A percentile compares a stretch with the other conserved stretches of the same genome.
These are phyloP conservation scores for Zosterops lateralis DNA, from an alignment of 2,113 vertebrate species.

Conservation along the genomic window DNA sequence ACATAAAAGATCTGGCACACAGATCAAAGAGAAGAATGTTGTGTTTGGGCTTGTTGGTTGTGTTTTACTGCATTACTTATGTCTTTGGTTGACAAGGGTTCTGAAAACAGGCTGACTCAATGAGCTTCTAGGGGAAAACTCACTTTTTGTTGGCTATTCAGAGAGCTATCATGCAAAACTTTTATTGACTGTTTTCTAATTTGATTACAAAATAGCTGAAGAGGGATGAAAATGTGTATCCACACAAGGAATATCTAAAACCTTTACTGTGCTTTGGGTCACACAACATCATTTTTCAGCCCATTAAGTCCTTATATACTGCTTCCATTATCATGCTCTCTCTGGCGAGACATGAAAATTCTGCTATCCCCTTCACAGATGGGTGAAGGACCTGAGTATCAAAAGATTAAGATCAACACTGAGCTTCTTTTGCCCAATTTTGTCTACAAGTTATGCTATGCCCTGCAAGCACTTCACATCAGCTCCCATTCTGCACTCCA, in stretches of 20 bases:
- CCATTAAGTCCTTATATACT: background rate
- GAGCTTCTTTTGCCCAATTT: background rate
- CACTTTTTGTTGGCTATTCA: background rate
- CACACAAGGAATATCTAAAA: background rate
- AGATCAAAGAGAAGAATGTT: conserved; percentile 27
- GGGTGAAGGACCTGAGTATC: background rate
- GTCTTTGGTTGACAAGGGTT: background rate
- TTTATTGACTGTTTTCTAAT: background rate
- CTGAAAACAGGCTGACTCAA: background rate
- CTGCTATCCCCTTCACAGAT: background rate
- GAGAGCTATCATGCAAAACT: background rate
- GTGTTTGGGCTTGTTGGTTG: background rate
- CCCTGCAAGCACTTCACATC: background rate
- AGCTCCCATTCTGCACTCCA: background rate
- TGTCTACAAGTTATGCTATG: background rate
- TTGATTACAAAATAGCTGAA: background rate
- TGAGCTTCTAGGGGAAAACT: background rate
- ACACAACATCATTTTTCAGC: background rate
- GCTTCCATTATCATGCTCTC: background rate
- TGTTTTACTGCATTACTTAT: background rate
- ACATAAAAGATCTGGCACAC: background rate
- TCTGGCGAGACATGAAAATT: background rate
- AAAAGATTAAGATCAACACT: background rate
- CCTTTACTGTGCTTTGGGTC: background rate
- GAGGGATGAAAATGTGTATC: background rate